Conservation (phyloP, 2,888 invertebrate species). For the Acrocyrtus sp. region DNA sequence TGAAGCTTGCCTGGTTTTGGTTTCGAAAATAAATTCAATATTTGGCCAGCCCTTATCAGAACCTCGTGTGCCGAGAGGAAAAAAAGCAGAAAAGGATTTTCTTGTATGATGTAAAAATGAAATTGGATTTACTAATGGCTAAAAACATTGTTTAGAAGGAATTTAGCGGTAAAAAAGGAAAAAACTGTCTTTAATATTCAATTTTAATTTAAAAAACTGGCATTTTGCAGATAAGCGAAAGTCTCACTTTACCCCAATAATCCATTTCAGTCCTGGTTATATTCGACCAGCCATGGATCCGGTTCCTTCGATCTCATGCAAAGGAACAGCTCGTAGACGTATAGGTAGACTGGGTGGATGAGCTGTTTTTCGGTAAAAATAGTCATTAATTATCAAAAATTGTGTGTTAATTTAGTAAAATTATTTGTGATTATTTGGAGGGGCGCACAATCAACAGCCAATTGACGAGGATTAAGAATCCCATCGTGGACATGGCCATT, state of each 20-base stretch:
- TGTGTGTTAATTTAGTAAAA: too few species aligned
- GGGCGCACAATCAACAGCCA: neutral
- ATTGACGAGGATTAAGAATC: neutral
- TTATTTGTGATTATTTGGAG: neutral
- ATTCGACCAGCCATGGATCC: neutral
- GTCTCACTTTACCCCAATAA: neutral
- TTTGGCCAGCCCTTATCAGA: neutral
- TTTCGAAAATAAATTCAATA: neutral
- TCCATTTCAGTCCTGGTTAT: neutral
- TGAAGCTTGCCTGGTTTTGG: neutral
- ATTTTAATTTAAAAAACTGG: too few species aligned
- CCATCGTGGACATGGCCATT: neutral
- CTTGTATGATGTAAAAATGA: neutral
- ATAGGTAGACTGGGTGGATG: neutral
- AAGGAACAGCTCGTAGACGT: neutral
- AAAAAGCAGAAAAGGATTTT: too few species aligned
- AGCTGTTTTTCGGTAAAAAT: too few species aligned
- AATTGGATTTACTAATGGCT: neutral
- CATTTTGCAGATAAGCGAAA: too few species aligned
- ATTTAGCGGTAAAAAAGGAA: neutral
- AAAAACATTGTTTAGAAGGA: neutral
- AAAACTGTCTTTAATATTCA: too few species aligned
- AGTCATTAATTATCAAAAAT: too few species aligned
- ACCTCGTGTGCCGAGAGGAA: neutral
- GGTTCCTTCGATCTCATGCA: conserved; percentile 1